Evolutionary conservation across 2,113 vertebrate genomes (phyloP), one percentile per base, ranked within the genome.

Genomic region (Empidonax alnorum): DNA sequence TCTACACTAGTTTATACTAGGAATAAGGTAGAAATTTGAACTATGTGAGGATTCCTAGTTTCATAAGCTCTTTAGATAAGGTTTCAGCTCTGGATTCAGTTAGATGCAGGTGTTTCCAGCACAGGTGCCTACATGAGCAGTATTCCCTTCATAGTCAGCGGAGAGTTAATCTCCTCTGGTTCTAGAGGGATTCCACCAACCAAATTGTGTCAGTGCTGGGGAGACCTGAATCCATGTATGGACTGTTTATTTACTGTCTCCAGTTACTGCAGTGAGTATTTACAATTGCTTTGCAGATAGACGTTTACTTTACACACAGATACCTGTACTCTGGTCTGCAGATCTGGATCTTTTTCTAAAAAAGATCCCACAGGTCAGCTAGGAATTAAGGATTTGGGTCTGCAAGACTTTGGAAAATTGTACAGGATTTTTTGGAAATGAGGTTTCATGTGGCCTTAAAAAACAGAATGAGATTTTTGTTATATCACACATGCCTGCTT

Each of bases 21-120:
- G 86, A 90, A 78, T 84, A 78, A 94, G 31, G 62, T 35, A 61
- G 19, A 87, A 20, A 37, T 84, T 75, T 84, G 33, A 69, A 53
- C 21, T n/a, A 44, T 58, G 8, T 84, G 73, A 52, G n/a, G 66
- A 52, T 66, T 85, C n/a, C 49, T 11, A 24, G 15, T 84, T 84
- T 87, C 27, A 4, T 46, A 53, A 84, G 35, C 47, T 69, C 39
- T 62, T 73, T 62, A 55, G 35, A 17, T 80, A 7, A 23, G 50
- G 27, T 33, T 49, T 82, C 75, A n/a, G 17, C 49, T 83, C 56
- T 5, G 6, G 47, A 50, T 63, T 81, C 77, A 42, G 49, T 49
- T 83, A 3, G 10, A 16, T 69, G 37, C 37, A 71, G 62, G 2
- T 68, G n/a, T 73, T 94, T 90, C 59, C 46, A 77, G 72, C 21